Evolutionary conservation across 2,113 vertebrate genomes (phyloP).

Genomic region (Phylloscopus trochiloides): DNA sequence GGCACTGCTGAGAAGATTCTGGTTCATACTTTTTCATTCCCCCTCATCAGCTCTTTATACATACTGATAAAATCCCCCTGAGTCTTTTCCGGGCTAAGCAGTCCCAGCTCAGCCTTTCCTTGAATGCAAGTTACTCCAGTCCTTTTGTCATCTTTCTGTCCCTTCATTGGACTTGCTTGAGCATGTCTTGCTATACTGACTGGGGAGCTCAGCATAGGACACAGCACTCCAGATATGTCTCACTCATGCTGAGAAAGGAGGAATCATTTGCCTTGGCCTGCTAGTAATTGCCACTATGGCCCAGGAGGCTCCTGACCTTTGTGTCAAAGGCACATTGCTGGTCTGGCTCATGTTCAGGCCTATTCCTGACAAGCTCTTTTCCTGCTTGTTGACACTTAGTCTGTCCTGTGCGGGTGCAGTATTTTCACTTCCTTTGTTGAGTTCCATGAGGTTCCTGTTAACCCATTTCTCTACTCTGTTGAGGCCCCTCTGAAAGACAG

Average conservation of each 20-base stretch:
- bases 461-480: background rate
- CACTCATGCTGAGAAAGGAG: background rate
- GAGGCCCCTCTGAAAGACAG: background rate
- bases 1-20: background rate
- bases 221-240: background rate
- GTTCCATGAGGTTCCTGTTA: background rate
- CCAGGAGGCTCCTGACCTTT: background rate
- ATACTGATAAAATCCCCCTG: background rate
- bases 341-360: background rate
- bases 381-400: background rate
- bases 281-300: background rate
- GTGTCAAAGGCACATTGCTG: background rate
- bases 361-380: background rate
- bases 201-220: background rate
- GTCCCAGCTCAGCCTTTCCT: background rate
- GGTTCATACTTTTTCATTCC: background rate
- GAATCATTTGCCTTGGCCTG: background rate
- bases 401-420: background rate
- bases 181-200: background rate
- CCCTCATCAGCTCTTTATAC: background rate
- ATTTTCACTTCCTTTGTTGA: background rate
- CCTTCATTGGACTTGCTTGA: background rate
- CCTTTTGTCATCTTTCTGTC: background rate
- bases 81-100: background rate
- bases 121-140: background rate